Conservation (phyloP, 1,140 invertebrate species). For the Drosophila neocordata region DNA sequence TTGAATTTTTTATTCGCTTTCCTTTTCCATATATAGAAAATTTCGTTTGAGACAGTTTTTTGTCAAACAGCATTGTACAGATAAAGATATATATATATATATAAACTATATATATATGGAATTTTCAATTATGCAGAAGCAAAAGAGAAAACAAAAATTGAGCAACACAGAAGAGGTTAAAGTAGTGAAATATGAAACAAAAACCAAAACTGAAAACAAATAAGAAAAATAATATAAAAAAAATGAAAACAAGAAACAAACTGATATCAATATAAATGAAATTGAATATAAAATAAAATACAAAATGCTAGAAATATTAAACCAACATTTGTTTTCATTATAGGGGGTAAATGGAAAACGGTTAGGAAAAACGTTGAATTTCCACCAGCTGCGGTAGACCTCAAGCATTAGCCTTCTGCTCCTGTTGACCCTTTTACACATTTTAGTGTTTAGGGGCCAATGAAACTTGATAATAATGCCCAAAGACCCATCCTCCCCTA, state of each 20-base stretch:
- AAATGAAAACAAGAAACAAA: constrained; percentile 40
- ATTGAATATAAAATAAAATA: constrained; percentile 75
- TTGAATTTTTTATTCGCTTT: constrained; percentile 9
- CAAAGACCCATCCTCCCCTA: background rate
- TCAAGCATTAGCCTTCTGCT: constrained; percentile 61
- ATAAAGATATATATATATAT: constrained; percentile 22
- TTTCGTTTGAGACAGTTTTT: constrained; percentile 28
- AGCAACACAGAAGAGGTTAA: constrained; percentile 49
- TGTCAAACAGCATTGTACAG: constrained; percentile 58
- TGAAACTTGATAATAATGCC: constrained; percentile 70
- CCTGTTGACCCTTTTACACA: constrained; percentile 69
- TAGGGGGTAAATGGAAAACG: constrained; percentile 30
- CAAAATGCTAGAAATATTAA: constrained; percentile 75
- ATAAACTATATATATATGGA: constrained; percentile 24
- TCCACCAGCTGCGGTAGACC: constrained; percentile 24
- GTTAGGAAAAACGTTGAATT: constrained; percentile 16
- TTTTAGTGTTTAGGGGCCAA: constrained; percentile 57
- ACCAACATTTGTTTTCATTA: constrained; percentile 45
- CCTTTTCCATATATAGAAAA: constrained; percentile 1
- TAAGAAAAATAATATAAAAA: constrained; percentile 30
- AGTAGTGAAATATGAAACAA: constrained; percentile 47
- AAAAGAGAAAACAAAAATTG: constrained; percentile 29
- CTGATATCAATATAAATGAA: constrained; percentile 73
- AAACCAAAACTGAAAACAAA: constrained; percentile 11
- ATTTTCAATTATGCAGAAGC: constrained; percentile 48